phyloP scores from a whole-genome alignment of 2,797 vertebrate genomes.

The Eulemur mongoz region DNA sequence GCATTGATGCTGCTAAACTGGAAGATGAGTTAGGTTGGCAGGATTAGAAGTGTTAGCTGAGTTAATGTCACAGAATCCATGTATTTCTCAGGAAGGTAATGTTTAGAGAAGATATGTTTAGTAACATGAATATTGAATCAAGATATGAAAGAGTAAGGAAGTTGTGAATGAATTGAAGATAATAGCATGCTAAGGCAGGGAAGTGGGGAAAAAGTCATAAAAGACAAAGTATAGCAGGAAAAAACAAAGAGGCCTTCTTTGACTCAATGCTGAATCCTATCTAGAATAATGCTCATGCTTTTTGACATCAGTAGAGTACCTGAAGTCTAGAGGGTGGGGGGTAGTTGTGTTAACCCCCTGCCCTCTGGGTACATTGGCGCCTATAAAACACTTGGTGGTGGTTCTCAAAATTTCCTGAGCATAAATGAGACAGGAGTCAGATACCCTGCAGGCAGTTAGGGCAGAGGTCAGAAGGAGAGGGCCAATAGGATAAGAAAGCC shows the following conservation, averaged over 20 bases:
- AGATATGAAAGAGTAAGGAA: not conserved
- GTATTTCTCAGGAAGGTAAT: not conserved
- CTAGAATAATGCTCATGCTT: not conserved
- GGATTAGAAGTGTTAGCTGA: not conserved
- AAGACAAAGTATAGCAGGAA: not conserved
- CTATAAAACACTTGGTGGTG: not conserved
- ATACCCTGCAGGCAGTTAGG: not conserved
- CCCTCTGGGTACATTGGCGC: not conserved
- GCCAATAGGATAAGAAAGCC: not conserved
- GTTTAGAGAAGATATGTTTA: not conserved
- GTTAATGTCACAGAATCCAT: not conserved
- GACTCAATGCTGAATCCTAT: not conserved
- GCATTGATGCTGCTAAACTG: not conserved
- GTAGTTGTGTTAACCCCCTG: not conserved
- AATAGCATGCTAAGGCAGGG: not conserved
- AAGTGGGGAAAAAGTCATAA: not conserved
- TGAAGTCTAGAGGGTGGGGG: not conserved
- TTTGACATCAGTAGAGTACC: not conserved
- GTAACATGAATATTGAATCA: not conserved
- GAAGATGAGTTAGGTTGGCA: not conserved
- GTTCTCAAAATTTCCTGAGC: not conserved
- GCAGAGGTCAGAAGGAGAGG: not conserved
- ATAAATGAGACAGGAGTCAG: not conserved
- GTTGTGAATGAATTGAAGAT: not conserved
- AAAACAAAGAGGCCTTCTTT: not conserved